These are phyloP conservation scores for Vombatus ursinus DNA, from an alignment of 2,113 vertebrate species.

Conservation along the genomic window DNA sequence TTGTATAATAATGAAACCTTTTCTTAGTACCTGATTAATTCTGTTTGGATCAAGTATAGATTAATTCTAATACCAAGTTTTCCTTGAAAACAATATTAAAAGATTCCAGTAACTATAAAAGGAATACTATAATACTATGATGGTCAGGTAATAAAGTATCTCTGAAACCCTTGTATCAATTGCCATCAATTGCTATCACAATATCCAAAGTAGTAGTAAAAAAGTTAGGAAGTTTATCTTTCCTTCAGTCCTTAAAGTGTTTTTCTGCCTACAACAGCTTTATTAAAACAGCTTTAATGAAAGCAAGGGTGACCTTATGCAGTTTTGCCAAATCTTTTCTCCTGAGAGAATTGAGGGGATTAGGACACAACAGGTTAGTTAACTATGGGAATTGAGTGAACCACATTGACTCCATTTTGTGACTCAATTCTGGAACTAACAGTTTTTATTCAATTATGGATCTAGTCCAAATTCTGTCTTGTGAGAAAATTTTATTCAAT, in stretches of 20 bases:
- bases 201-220: not conserved
- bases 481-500: not conserved
- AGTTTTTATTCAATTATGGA: not conserved
- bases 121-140: not conserved
- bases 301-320: not conserved
- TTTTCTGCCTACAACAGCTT: not conserved
- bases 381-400: too few species aligned
- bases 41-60: not conserved
- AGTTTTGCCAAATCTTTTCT: not conserved
- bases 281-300: not conserved
- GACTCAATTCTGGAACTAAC: not conserved
- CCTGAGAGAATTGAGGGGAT: not conserved
- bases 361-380: not conserved
- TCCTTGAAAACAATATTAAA: not conserved
- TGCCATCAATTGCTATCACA: not conserved
- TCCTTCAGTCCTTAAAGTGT: not conserved
- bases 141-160: not conserved
- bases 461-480: not conserved
- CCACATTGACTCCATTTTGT: too few species aligned
- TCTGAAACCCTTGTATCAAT: not conserved
- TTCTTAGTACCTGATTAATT: not conserved
- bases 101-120: not conserved
- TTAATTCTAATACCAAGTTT: not conserved
- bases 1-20: not conserved
- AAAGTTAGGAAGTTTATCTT: not conserved